Evolutionary conservation across 2,113 vertebrate genomes (phyloP).

Genomic region (Gadus macrocephalus): DNA sequence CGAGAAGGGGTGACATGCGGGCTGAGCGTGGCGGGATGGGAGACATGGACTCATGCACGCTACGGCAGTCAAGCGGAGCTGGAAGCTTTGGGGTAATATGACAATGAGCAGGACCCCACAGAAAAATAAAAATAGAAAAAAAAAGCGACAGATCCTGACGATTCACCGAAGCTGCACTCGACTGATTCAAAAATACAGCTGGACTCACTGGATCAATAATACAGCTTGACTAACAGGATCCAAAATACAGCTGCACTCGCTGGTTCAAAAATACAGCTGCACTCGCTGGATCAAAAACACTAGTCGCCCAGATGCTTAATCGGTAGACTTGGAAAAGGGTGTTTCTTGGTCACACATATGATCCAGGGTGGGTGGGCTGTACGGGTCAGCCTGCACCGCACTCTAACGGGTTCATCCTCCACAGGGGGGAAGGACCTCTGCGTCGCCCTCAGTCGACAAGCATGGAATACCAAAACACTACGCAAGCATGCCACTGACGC

Average conservation of each 20-base stretch:
- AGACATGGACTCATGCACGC: slow-evolving; percentile 50
- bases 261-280: too few relatives aligned
- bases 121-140: slow-evolving; percentile 23
- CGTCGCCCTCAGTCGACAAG: slow-evolving; percentile 31
- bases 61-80: slow-evolving; percentile 47
- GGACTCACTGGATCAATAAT: too few relatives aligned
- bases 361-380: too few relatives aligned
- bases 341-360: not conserved
- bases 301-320: not conserved
- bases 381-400: too few relatives aligned
- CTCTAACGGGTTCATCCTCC: slow-evolving; percentile 22
- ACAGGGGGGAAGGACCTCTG: slow-evolving; percentile 18
- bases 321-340: not conserved
- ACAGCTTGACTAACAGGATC: not conserved
- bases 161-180: not conserved
- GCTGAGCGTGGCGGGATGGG: slow-evolving; percentile 30
- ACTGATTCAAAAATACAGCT: too few relatives aligned
- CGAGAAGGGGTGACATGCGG: slow-evolving; percentile 28
- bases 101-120: slow-evolving; percentile 33
- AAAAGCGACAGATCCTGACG: slow-evolving; percentile 17
- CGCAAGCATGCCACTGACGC: slow-evolving; percentile 71
- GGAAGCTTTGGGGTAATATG: slow-evolving; percentile 41
- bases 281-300: too few relatives aligned
- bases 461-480: slow-evolving; percentile 53
- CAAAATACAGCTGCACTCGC: not conserved